Conservation (phyloP, 2,113 vertebrate genomes). For the Oreamnos americanus region DNA sequence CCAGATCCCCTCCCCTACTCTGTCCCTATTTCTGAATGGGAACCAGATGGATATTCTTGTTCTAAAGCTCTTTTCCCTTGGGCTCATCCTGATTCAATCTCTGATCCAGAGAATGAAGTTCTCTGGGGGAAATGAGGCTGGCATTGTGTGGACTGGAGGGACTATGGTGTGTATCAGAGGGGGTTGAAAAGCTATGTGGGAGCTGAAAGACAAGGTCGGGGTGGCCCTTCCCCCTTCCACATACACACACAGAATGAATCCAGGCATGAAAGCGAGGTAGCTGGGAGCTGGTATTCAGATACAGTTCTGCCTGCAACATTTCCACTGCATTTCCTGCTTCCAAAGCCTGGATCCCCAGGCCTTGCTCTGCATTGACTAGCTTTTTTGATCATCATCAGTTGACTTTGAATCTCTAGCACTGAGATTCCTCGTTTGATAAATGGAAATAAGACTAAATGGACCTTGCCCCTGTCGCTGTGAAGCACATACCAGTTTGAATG, state of each 20-base stretch:
- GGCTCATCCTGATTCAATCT: constrained; percentile 50
- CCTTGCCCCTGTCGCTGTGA: neutral
- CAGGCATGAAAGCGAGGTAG: neutral
- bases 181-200: neutral
- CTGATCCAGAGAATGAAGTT: neutral
- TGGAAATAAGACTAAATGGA: neutral
- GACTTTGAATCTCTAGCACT: neutral
- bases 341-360: neutral
- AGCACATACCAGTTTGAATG: too few species aligned
- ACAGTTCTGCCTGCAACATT: neutral
- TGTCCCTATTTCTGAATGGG: neutral
- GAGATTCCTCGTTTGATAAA: neutral
- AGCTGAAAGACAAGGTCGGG: neutral
- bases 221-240: neutral
- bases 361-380: neutral
- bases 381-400: neutral
- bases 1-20: neutral
- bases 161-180: neutral
- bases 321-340: neutral
- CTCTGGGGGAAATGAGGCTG: neutral
- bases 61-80: constrained; percentile 44
- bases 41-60: constrained; percentile 60
- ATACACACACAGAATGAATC: neutral
- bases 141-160: neutral
- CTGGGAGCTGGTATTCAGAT: neutral